Evolutionary conservation across 2,888 invertebrate species (phyloP).

Genomic region (Microdon myrmicae): DNA sequence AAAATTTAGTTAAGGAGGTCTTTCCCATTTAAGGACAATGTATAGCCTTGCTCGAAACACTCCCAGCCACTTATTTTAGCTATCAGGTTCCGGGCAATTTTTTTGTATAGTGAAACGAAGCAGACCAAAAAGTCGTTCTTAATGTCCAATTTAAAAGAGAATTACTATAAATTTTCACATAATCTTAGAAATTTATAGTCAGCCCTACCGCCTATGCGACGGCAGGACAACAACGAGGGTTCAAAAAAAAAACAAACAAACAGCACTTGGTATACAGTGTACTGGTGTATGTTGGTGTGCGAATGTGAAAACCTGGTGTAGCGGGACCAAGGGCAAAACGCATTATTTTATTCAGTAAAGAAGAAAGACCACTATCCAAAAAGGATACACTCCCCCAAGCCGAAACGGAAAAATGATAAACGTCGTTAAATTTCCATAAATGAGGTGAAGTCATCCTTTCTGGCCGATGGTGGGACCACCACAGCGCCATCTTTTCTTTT

Average conservation of each 20-base stretch:
- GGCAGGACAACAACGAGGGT: too few species aligned
- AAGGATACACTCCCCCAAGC: constrained; percentile 12
- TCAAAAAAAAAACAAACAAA: too few species aligned
- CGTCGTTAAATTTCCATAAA: constrained; percentile 50
- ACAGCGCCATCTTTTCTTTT: constrained; percentile 12
- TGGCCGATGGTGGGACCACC: too few species aligned
- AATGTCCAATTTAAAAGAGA: constrained; percentile 32
- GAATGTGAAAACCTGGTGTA: too few species aligned
- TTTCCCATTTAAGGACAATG: constrained; percentile 2
- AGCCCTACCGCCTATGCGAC: not conserved
- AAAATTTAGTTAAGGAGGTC: not conserved
- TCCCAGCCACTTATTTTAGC: not conserved
- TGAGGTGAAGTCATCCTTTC: constrained; percentile 39
- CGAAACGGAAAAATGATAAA: constrained; percentile 42
- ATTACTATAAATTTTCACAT: constrained; percentile 35
- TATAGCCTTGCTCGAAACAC: not conserved
- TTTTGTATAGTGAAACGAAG: constrained; percentile 10
- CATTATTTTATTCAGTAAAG: too few species aligned
- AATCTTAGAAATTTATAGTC: constrained; percentile 33
- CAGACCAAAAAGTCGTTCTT: constrained; percentile 21
- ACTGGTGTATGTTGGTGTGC: too few species aligned
- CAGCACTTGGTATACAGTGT: too few species aligned
- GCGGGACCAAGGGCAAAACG: constrained; percentile 4
- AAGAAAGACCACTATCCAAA: constrained; percentile 10
- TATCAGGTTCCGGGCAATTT: not conserved